A percentile compares a stretch with the other conserved stretches of the same genome.
Conservation (phyloP, 2,113 vertebrate genomes). For the Galeopterus variegatus region DNA sequence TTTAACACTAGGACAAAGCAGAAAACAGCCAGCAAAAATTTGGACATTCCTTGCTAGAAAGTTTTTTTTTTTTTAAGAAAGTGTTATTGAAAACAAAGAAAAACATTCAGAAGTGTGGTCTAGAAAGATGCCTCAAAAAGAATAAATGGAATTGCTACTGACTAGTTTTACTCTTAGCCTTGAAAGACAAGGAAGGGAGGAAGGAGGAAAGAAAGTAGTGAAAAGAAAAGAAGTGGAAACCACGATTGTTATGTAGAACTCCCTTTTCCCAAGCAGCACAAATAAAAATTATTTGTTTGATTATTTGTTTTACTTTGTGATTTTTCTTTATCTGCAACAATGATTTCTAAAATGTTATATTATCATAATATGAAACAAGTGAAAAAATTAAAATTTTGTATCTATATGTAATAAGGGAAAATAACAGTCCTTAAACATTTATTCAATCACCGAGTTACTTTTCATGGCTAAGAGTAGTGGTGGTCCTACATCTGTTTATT, state of each 20-base stretch:
- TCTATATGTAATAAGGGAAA: not conserved
- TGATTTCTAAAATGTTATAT: constrained; percentile 5
- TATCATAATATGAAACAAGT: not conserved
- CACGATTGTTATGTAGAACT: not conserved
- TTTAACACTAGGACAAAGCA: not conserved
- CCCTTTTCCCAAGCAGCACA: constrained; percentile 51
- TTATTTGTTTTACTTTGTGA: not conserved
- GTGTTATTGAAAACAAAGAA: constrained; percentile 34
- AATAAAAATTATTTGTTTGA: constrained; percentile 56
- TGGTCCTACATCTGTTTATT: not conserved
- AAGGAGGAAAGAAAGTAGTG: too few species aligned
- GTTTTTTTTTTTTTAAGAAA: not conserved
- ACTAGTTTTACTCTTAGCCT: constrained; percentile 37
- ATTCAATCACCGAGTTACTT: not conserved
- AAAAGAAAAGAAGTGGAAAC: not conserved
- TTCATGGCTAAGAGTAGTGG: not conserved
- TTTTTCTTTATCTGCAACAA: not conserved
- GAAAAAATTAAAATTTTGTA: not conserved
- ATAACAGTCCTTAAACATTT: constrained; percentile 7
- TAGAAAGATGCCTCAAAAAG: constrained; percentile 11
- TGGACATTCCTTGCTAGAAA: constrained; percentile 36
- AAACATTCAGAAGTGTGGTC: not conserved
- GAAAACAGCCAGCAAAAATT: constrained; percentile 42
- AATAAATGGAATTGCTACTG: not conserved
- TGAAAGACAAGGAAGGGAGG: not conserved